These are phyloP conservation scores for Orientallactaga sibirica DNA, from an alignment of 2,797 vertebrate genomes.

Conservation along the genomic window DNA sequence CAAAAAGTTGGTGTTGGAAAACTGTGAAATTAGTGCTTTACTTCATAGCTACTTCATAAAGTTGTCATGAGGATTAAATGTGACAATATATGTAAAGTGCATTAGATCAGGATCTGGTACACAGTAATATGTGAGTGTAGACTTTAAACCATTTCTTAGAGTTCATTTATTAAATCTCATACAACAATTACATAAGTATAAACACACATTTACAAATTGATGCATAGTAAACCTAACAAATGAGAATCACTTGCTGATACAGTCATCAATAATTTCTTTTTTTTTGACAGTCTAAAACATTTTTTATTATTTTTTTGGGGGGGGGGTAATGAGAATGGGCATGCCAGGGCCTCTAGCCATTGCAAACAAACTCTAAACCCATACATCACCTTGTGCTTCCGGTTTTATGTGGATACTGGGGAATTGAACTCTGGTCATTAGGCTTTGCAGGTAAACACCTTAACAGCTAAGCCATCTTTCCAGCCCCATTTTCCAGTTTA, in stretches of 20 bases:
- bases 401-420: too few species aligned
- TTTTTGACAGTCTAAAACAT: too few species aligned
- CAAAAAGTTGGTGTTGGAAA: neutral
- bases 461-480: too few species aligned
- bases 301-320: too few species aligned
- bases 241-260: constrained; percentile 39
- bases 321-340: too few species aligned
- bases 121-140: neutral
- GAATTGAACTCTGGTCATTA: too few species aligned
- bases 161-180: constrained; percentile 22
- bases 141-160: constrained; percentile 8
- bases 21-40: neutral
- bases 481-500: too few species aligned
- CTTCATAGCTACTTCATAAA: constrained; percentile 38
- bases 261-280: neutral
- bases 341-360: too few species aligned
- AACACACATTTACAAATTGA: constrained; percentile 26
- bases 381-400: too few species aligned
- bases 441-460: too few species aligned
- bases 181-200: constrained; percentile 15
- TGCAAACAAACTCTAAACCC: too few species aligned
- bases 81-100: neutral
- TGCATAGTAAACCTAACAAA: constrained; percentile 25
- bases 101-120: neutral
- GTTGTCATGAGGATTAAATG: constrained; percentile 35